Percentiles rank a stretch among this genome's conserved stretches.
These are phyloP conservation scores for Stylophora pistillata DNA, from an alignment of 64 coral and sea anemone genomes.

Conservation along the genomic window DNA sequence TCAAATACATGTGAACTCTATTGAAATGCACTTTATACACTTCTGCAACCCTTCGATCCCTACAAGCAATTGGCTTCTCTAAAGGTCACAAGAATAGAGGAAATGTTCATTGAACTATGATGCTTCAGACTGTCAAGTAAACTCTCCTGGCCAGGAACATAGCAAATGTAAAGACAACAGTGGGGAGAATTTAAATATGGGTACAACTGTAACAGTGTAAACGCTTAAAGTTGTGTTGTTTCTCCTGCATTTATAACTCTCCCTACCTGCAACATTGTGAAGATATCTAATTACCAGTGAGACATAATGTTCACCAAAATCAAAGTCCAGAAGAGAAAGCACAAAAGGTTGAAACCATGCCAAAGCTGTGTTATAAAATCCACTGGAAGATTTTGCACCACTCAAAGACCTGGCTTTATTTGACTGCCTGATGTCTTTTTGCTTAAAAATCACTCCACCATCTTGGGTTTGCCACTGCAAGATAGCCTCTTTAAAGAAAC, in stretches of 20 bases:
- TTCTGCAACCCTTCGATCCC: no score
- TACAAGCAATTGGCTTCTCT: no score
- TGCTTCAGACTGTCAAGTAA: no score
- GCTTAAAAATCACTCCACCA: background rate
- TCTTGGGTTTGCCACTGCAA: background rate
- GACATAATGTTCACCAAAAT: background rate
- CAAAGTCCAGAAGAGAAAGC: slow-evolving; percentile 56
- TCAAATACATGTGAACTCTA: no score
- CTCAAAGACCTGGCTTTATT: background rate
- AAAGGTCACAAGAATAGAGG: no score
- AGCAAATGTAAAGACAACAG: no score
- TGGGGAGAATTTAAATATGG: no score
- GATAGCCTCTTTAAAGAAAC: background rate
- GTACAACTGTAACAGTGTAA: no score
- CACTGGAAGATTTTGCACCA: background rate
- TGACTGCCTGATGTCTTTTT: background rate
- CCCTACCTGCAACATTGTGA: slow-evolving; percentile 50
- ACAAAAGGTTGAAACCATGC: slow-evolving; percentile 67
- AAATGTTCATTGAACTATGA: no score
- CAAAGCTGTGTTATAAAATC: slow-evolving; percentile 24
- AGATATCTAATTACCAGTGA: slow-evolving; percentile 40
- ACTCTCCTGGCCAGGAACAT: no score
- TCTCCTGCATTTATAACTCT: background rate
- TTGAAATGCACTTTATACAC: no score
- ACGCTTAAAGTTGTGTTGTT: background rate